Base-by-base conservation (phyloP, 53 echinoderm and acorn worm genomes). In the Pentamera pediparva region DNA sequence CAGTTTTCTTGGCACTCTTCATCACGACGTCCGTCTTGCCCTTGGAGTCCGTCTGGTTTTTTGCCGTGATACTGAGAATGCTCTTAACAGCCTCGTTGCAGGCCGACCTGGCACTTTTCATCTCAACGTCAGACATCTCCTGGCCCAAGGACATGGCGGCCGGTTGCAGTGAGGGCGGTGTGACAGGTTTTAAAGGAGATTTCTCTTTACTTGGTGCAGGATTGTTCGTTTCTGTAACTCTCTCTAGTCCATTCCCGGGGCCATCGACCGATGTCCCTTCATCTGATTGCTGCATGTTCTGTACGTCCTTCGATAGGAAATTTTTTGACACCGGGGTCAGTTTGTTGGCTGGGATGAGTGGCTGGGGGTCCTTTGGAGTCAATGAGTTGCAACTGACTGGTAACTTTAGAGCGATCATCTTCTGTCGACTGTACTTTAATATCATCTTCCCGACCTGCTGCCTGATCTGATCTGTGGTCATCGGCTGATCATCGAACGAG, bases 391-490 rank as follows among this genome's bases (percentile, higher is more conserved):
- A 8, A 30, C 43, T 27, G 25, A 24, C 54, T 12, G 73, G 73
- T 15, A 72, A 35, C 24, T 84, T 84, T 25, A 71, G 48, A 27
- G 72, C n/a, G 53, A 62, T 72, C 56, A 77, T 72, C 63, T 62
- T 85, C 40, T 82, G 82, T 74, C 78, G 76, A 60, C 60, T 98
- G 67, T 91, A 98, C 63, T 98, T 91, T 47, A 89, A 69, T 37
- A 98, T 98, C 83, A 98, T 89, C 52, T 98, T 92, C 8, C 86
- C 88, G 47, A 98, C 78, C 36, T 88, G 84, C 39, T 89, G 88
- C 32, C 80, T 49, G 51, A 98, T 92, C 53, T 98, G 92, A 29
- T 98, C 92, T 52, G 62, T 83, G 5, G 36, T 86, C 78, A 92
- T 86, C 8, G 88, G 83, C 3, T 77, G 76, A 41, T 83, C 78